These are phyloP conservation scores for Periparus ater DNA, from an alignment of 2,797 vertebrate species.

Conservation along the genomic window DNA sequence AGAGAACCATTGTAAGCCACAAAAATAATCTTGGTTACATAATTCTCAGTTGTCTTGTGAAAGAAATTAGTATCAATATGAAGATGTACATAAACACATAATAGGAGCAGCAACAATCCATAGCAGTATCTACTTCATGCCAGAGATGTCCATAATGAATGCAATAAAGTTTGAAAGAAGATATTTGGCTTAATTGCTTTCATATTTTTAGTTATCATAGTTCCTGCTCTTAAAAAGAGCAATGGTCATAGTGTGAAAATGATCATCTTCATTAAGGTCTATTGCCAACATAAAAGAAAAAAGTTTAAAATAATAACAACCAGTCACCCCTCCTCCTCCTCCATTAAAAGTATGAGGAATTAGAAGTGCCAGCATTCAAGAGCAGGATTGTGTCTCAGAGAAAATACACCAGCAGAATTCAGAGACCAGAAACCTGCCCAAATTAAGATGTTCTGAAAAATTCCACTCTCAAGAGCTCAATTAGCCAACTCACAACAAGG, in stretches of 20 bases:
- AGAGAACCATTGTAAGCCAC: not conserved
- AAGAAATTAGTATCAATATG: not conserved
- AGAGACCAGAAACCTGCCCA: not conserved
- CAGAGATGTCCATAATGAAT: not conserved
- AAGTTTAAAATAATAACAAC: not conserved
- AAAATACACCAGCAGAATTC: not conserved
- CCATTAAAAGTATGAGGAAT: not conserved
- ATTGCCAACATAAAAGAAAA: not conserved
- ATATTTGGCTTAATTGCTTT: not conserved
- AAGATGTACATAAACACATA: not conserved
- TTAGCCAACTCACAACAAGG: not conserved
- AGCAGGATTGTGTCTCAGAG: not conserved
- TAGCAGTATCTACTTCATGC: not conserved
- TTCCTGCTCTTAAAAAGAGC: not conserved
- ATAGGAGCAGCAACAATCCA: not conserved
- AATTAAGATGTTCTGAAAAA: not conserved
- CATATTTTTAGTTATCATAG: not conserved
- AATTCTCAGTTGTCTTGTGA: not conserved
- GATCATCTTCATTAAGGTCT: not conserved
- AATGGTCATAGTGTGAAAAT: not conserved
- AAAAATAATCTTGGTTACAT: not conserved
- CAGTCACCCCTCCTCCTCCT: accelerated
- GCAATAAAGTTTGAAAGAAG: not conserved
- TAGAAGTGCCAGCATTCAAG: not conserved
- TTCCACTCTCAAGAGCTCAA: not conserved